phyloP scores from a whole-genome alignment of 2,888 invertebrate genomes.

The Helobdella robusta region DNA sequence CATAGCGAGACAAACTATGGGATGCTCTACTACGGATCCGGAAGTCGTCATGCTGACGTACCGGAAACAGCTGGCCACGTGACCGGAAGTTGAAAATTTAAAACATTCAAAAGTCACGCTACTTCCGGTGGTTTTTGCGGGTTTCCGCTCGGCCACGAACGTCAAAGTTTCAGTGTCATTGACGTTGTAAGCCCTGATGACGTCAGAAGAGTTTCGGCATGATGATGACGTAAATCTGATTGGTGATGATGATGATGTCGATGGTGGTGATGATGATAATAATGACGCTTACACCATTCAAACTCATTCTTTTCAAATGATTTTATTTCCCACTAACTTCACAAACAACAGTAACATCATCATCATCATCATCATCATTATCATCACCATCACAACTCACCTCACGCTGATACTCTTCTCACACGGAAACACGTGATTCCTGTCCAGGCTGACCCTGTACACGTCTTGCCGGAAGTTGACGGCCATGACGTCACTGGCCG shows the following conservation, averaged over 20 bases:
- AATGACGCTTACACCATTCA: too few species aligned
- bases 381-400: background rate
- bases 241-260: too few species aligned
- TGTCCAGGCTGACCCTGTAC: background rate
- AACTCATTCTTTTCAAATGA: too few species aligned
- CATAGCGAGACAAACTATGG: conserved; percentile 10
- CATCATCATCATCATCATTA: background rate
- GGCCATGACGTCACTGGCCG: conserved; percentile 5
- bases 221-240: too few species aligned
- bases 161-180: background rate
- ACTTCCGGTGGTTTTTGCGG: background rate
- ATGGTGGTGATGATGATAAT: too few species aligned
- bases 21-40: conserved; percentile 14
- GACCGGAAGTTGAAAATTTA: background rate
- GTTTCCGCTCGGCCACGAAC: background rate
- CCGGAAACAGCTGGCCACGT: conserved; percentile 20
- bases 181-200: conserved; percentile 13
- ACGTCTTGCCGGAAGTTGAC: background rate
- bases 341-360: background rate
- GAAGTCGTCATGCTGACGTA: conserved; percentile 15
- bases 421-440: conserved; percentile 2
- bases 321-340: too few species aligned
- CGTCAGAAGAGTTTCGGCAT: conserved; percentile 1
- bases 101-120: conserved; percentile 12
- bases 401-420: background rate